phyloP scores from a whole-genome alignment of 2,113 vertebrate species.

The Sebastes schlegelii region DNA sequence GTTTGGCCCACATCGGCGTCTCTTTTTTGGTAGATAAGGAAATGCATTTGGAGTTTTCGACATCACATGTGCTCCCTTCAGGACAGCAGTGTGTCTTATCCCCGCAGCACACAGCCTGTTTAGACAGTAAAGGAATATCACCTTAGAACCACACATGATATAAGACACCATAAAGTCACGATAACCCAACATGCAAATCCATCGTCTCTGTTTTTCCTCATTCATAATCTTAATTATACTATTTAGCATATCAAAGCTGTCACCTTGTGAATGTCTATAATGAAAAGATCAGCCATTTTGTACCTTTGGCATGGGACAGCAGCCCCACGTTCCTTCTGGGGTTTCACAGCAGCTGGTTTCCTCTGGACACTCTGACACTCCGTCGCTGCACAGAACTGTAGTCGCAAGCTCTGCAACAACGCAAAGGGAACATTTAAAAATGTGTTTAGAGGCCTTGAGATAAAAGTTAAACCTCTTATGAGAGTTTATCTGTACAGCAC shows the following conservation, averaged over 20 bases:
- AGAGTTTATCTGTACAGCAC: background rate
- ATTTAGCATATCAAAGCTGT: background rate
- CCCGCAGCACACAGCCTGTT: conserved; percentile 82
- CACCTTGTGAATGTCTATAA: background rate
- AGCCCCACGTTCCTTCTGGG: conserved; percentile 83
- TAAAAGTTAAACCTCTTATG: background rate
- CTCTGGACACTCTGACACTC: conserved; percentile 84
- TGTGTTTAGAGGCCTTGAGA: no score
- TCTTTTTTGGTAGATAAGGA: conserved; percentile 54
- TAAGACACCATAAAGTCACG: background rate
- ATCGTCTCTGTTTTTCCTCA: conserved; percentile 35
- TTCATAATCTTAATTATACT: conserved; percentile 6
- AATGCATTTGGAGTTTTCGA: conserved; percentile 66
- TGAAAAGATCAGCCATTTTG: background rate
- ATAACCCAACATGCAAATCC: conserved; percentile 61
- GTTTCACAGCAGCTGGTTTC: conserved; percentile 87
- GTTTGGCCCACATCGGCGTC: conserved; percentile 81
- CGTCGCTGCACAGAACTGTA: conserved; percentile 81
- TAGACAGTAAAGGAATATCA: conserved; percentile 1
- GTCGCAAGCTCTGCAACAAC: conserved; percentile 61
- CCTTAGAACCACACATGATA: background rate
- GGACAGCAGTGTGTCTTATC: conserved; percentile 83
- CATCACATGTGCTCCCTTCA: conserved; percentile 71
- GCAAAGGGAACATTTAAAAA: background rate
- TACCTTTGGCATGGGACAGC: conserved; percentile 90